Evolutionary conservation across 1,140 invertebrate genomes (phyloP).

Genomic region (Zaprionus tsacasi): DNA sequence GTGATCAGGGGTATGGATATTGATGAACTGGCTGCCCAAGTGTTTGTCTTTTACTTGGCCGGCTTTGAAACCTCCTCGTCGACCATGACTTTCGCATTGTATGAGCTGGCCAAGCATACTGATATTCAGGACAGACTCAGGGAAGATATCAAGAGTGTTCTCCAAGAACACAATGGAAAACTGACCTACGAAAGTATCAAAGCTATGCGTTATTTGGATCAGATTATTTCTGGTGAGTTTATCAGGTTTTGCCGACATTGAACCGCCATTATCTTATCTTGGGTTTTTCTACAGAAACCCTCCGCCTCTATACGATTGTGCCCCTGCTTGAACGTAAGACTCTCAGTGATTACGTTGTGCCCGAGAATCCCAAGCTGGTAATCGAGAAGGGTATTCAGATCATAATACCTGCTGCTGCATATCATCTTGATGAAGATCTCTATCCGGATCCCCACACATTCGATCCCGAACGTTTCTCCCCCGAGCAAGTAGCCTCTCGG

Average conservation of each 20-base stretch:
- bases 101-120: slow-evolving; percentile 85
- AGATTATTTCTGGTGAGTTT: slow-evolving; percentile 84
- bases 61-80: slow-evolving; percentile 87
- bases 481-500: slow-evolving; percentile 83
- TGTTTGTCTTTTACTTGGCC: slow-evolving; percentile 85
- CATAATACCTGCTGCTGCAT: slow-evolving; percentile 86
- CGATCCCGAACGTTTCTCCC: slow-evolving; percentile 86
- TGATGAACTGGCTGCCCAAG: slow-evolving; percentile 82
- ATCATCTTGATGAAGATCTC: slow-evolving; percentile 86
- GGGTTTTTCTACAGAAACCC: slow-evolving; percentile 85
- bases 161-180: slow-evolving; percentile 69
- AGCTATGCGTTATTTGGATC: slow-evolving; percentile 86
- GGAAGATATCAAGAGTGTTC: slow-evolving; percentile 84
- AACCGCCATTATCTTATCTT: slow-evolving; percentile 33
- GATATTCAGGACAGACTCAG: slow-evolving; percentile 85
- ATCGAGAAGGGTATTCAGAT: slow-evolving; percentile 87
- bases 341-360: slow-evolving; percentile 86
- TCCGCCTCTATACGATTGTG: slow-evolving; percentile 88
- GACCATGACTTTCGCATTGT: slow-evolving; percentile 85
- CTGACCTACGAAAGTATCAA: slow-evolving; percentile 85
- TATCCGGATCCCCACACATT: slow-evolving; percentile 87
- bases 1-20: slow-evolving; percentile 45
- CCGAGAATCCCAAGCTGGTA: slow-evolving; percentile 85
- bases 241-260: not conserved
- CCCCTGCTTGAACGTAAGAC: slow-evolving; percentile 86